Conservation (phyloP, 2,113 vertebrate genomes). For the Bos taurus region DNA sequence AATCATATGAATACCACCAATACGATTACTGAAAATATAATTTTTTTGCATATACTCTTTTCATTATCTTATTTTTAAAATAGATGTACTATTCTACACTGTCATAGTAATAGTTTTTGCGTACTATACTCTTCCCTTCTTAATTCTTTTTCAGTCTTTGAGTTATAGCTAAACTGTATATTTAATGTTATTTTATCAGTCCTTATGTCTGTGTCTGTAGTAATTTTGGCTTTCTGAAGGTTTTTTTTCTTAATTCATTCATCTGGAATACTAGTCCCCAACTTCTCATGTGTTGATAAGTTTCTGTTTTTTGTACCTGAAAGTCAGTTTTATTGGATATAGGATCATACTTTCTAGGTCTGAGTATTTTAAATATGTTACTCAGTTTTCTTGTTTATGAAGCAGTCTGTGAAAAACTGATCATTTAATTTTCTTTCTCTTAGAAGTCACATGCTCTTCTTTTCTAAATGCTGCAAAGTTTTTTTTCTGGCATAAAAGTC, state of each 20-base stretch:
- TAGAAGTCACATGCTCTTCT: background rate
- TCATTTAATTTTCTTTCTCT: slow-evolving; percentile 2
- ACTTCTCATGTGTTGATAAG: background rate
- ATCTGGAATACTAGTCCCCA: background rate
- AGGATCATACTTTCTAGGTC: background rate
- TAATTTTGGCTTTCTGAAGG: background rate
- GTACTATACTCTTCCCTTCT: background rate
- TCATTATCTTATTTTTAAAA: background rate
- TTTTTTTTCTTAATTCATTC: background rate
- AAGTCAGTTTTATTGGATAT: background rate
- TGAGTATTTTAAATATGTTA: background rate
- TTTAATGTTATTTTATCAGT: background rate
- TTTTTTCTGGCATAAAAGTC: background rate
- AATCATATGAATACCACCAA: background rate
- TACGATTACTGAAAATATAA: background rate
- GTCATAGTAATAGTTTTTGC: background rate
- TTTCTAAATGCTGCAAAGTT: background rate
- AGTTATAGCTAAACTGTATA: background rate
- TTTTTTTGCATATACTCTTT: background rate
- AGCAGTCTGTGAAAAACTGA: background rate
- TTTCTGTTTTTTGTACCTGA: background rate
- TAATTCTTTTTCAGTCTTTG: background rate
- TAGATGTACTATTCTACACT: background rate
- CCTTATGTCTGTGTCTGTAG: background rate
- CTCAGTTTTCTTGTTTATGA: background rate